Conservation (phyloP, 2,797 vertebrate species). For the Hozukius guyotensis region DNA sequence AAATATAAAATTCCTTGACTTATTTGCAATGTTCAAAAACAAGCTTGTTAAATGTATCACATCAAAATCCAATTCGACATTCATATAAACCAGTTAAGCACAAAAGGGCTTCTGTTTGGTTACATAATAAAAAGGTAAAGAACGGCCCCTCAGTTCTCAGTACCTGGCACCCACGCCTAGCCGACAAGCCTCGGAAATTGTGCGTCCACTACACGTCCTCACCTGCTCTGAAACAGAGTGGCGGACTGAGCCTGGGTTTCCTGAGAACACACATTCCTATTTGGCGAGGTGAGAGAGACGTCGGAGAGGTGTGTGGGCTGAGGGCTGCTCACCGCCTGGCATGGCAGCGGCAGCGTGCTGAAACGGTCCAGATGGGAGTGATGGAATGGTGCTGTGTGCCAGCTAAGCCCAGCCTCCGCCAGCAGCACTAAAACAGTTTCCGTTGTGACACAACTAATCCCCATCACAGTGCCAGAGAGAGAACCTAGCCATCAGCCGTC, state of each 20-base stretch:
- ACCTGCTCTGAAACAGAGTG: constrained; percentile 77
- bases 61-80: constrained; percentile 40
- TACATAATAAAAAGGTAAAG: constrained; percentile 48
- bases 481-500: constrained; percentile 58
- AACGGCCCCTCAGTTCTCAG: constrained; percentile 60
- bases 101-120: constrained; percentile 64
- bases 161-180: constrained; percentile 42
- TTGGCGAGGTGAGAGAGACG: constrained; percentile 73
- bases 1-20: constrained; percentile 12
- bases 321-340: constrained; percentile 45
- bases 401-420: constrained; percentile 68
- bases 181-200: constrained; percentile 78
- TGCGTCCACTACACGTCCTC: constrained; percentile 75
- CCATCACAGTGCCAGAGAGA: constrained; percentile 69
- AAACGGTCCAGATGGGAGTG: constrained; percentile 76
- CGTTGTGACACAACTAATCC: constrained; percentile 83
- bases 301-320: constrained; percentile 74
- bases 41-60: constrained; percentile 44
- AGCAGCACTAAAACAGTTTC: constrained; percentile 82
- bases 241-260: constrained; percentile 69
- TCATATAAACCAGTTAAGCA: constrained; percentile 35
- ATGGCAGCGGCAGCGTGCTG: constrained; percentile 53
- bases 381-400: constrained; percentile 79
- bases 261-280: constrained; percentile 82
- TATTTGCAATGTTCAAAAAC: constrained; percentile 47